Conservation (phyloP, 2,888 invertebrate genomes). For the Microctonus hyperodae region DNA sequence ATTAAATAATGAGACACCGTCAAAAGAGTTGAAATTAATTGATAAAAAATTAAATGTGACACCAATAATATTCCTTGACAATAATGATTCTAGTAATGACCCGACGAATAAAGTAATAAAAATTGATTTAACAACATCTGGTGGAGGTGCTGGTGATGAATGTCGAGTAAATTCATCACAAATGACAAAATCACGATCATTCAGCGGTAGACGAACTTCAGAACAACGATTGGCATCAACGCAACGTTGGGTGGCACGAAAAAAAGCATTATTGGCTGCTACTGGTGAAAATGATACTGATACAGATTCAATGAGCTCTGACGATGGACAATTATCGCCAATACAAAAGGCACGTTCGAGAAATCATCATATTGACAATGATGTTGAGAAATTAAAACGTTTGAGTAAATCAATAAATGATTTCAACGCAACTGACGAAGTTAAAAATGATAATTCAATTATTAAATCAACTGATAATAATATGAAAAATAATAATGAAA, state of each 20-base stretch:
- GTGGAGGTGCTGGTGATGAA: constrained; percentile 1
- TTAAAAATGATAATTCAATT: constrained; percentile 8
- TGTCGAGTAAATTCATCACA: constrained; percentile 10
- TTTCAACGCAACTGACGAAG: constrained; percentile 8
- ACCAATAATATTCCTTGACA: background rate
- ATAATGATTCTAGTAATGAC: background rate
- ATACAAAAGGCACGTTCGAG: constrained; percentile 58
- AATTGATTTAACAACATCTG: constrained; percentile 28
- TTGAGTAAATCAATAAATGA: constrained; percentile 48
- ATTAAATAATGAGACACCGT: no score
- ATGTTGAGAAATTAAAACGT: constrained; percentile 45
- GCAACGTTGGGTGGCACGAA: constrained; percentile 60
- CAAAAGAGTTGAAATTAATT: background rate
- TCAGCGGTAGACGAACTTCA: constrained; percentile 45
- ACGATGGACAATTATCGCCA: constrained; percentile 54
- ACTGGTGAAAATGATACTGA: constrained; percentile 56
- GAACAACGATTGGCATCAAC: constrained; percentile 56
- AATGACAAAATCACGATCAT: constrained; percentile 31
- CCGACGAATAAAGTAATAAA: constrained; percentile 20
- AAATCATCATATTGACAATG: constrained; percentile 51
- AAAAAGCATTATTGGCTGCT: constrained; percentile 56
- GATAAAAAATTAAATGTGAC: background rate
- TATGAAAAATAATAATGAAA: background rate
- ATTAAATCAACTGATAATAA: constrained; percentile 1
- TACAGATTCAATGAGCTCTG: constrained; percentile 54